Conservation (phyloP, 2,888 invertebrate genomes). For the Hanleya hanleyi region DNA sequence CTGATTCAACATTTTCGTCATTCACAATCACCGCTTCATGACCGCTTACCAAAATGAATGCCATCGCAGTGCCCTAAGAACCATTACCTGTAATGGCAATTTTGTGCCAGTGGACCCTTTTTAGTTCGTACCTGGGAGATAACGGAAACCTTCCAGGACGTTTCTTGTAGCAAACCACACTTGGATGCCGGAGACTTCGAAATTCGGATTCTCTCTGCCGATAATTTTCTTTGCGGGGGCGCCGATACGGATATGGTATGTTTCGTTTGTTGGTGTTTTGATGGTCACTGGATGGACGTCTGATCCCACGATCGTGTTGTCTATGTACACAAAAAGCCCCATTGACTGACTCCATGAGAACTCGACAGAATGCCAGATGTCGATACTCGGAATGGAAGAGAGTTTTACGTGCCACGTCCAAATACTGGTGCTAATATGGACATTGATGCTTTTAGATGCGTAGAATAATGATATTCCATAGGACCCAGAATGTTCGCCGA, state of each 20-base stretch:
- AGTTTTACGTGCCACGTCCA: slow-evolving; percentile 4
- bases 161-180: background rate
- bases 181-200: background rate
- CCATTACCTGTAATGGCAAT: too few relatives aligned
- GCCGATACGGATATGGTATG: background rate
- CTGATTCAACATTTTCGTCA: too few relatives aligned
- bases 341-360: slow-evolving; percentile 47
- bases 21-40: too few relatives aligned
- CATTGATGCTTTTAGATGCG: slow-evolving; percentile 19
- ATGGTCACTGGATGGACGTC: background rate
- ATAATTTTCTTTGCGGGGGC: background rate
- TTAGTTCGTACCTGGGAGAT: background rate
- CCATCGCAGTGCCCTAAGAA: too few relatives aligned
- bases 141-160: background rate
- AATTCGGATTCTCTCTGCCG: background rate
- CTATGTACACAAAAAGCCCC: slow-evolving; percentile 41
- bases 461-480: slow-evolving; percentile 36
- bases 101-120: too few relatives aligned
- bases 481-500: slow-evolving; percentile 19
- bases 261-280: background rate
- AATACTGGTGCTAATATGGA: slow-evolving; percentile 28
- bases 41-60: too few relatives aligned
- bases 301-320: too few relatives aligned
- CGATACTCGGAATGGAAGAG: too few relatives aligned
- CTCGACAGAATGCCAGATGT: too few relatives aligned